Evolutionary conservation across 2,797 vertebrate genomes (phyloP), one percentile per base, ranked within the genome.

Genomic region (Phyllotis vaccarum): DNA sequence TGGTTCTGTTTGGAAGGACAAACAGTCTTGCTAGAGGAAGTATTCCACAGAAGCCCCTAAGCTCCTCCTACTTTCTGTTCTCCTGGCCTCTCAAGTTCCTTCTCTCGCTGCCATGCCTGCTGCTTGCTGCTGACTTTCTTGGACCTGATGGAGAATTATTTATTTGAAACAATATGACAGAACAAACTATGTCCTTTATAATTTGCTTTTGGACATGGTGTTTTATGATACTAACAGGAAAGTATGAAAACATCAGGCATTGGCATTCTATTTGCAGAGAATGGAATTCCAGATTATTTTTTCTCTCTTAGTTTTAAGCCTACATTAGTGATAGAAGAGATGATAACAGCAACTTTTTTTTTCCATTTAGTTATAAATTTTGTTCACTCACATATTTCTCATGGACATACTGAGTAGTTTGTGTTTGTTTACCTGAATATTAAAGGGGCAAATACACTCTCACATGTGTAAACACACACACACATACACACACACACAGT

Each of bases 381-480:
- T n/a, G 34, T 79, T 43, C 76, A 54, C 4, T 68, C 58, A 90
- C 40, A 31, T 46, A 9, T 58, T 83, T 89, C 29, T 37, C 54
- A 29, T 60, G 46, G 40, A 96, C 79, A 40, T 21, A 66, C 7
- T 3, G 54, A 14, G 5, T 85, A 6, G 14, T 68, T 97, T 83
- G 19, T 66, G 6, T 91, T 90, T 76, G 54, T 72, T 90, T 24
- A 90, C 34, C 13, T 93, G 37, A 92, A 78, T 93, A 9, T 22
- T 31, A 49, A 64, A 34, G 58, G 34, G 14, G n/a, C 46, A 68
- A 5, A 64, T 64, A 34, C 24, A 24, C 14, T 19, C 21, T 66
- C 10, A 2, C 8, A 17, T 29, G 16, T n/a, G 40, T 37, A 56
- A 34, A 70, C 3, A 43, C 27, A 40, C 16, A 54, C 14, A 64